Conservation (phyloP, 2,113 vertebrate species). For the Melanocharis versteri region DNA sequence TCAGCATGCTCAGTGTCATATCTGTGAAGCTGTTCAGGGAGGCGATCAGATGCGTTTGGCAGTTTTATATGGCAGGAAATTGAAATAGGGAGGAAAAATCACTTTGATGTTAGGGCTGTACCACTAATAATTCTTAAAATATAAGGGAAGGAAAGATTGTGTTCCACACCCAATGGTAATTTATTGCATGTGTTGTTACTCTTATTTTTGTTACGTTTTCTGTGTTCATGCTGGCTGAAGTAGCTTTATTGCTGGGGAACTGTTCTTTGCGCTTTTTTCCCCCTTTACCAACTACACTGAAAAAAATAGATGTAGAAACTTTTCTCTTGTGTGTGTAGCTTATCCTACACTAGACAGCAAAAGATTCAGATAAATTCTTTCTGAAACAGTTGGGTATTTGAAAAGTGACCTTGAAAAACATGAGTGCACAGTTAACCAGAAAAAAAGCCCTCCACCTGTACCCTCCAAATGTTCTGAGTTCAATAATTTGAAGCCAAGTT, state of each 20-base stretch:
- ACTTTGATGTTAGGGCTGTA: slow-evolving; percentile 39
- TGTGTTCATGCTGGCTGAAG: neutral
- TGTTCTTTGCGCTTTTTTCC: neutral
- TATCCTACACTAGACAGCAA: neutral
- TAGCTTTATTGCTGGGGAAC: neutral
- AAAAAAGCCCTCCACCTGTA: neutral
- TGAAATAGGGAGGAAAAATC: neutral
- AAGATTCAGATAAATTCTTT: neutral
- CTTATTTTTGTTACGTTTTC: neutral
- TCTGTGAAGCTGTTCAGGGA: neutral
- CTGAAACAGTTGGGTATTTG: neutral
- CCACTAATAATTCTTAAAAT: neutral
- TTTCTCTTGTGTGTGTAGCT: neutral
- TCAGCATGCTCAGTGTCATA: neutral
- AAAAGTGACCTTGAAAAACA: neutral
- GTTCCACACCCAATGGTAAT: neutral
- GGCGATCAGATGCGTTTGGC: neutral
- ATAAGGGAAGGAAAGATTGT: neutral
- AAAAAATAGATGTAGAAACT: neutral
- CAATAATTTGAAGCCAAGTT: neutral
- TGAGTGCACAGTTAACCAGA: neutral
- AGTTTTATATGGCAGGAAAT: slow-evolving; percentile 43
- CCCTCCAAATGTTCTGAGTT: neutral
- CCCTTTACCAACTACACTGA: neutral
- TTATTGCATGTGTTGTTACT: neutral